phyloP scores from a whole-genome alignment of 2,888 invertebrate species.

The Cantharis nigra region DNA sequence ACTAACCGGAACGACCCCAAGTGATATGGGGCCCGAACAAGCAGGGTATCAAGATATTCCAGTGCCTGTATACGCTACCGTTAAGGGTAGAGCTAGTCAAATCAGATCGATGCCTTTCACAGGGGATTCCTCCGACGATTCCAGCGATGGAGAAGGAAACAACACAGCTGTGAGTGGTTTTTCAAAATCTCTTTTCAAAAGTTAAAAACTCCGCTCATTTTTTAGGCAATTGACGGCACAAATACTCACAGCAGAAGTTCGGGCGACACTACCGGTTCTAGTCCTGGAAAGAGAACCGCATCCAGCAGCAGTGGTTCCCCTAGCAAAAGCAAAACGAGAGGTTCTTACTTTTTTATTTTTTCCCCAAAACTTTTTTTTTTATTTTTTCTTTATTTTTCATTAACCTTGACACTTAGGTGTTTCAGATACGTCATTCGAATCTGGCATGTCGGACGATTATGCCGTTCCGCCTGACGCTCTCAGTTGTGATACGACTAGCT shows the following conservation, averaged over 20 bases:
- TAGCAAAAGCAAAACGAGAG: slow-evolving; percentile 79
- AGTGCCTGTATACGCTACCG: slow-evolving; percentile 94
- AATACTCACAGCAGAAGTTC: slow-evolving; percentile 83
- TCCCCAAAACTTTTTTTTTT: slow-evolving; percentile 30
- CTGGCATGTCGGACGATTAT: slow-evolving; percentile 94
- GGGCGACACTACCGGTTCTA: slow-evolving; percentile 82
- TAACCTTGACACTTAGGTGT: slow-evolving; percentile 57
- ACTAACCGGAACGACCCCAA: slow-evolving; percentile 53
- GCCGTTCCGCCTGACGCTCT: slow-evolving; percentile 95
- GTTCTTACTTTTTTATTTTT: slow-evolving; percentile 56
- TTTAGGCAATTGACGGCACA: slow-evolving; percentile 52
- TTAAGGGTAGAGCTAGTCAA: slow-evolving; percentile 95
- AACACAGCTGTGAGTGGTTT: slow-evolving; percentile 51
- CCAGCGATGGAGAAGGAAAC: slow-evolving; percentile 85
- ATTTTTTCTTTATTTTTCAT: slow-evolving; percentile 33
- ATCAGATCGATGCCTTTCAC: slow-evolving; percentile 95
- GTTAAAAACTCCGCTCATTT: neutral
- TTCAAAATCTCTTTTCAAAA: slow-evolving; percentile 15
- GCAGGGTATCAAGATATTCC: slow-evolving; percentile 89
- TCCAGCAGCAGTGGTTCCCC: slow-evolving; percentile 78
- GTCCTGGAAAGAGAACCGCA: slow-evolving; percentile 74
- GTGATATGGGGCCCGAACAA: slow-evolving; percentile 54
- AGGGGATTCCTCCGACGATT: slow-evolving; percentile 93
- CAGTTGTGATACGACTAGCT: slow-evolving; percentile 76
- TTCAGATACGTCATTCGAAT: slow-evolving; percentile 88